phyloP scores from a whole-genome alignment of 2,797 vertebrate species.

The Brachyalestes nurse region DNA sequence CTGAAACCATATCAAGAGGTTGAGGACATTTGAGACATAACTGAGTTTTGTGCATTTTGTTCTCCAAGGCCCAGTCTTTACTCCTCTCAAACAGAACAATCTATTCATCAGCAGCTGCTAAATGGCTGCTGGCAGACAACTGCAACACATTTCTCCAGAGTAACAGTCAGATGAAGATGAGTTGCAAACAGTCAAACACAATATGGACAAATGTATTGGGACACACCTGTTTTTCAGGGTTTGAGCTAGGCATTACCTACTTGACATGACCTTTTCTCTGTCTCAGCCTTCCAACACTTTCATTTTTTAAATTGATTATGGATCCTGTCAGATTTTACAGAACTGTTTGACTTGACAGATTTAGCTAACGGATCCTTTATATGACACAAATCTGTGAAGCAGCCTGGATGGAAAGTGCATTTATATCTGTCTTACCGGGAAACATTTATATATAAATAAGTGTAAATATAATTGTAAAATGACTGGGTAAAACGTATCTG shows the following conservation, averaged over 20 bases:
- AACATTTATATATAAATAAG: neutral
- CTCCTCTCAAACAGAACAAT: neutral
- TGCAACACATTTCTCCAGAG: neutral
- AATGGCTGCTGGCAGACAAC: neutral
- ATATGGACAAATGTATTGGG: no score
- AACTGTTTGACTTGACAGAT: no score
- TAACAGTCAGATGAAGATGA: no score
- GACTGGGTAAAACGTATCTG: neutral
- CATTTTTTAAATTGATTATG: no score
- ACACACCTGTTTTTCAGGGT: no score
- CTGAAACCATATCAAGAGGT: neutral
- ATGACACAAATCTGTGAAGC: neutral
- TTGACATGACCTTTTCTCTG: no score
- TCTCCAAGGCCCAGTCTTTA: neutral
- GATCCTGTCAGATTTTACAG: no score
- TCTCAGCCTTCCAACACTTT: no score
- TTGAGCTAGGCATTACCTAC: no score
- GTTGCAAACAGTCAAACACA: no score
- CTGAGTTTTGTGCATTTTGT: no score
- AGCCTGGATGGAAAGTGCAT: neutral
- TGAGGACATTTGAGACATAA: neutral
- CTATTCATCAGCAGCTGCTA: neutral
- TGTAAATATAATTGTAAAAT: neutral
- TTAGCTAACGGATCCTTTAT: no score
- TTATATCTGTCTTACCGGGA: neutral